phyloP scores from a whole-genome alignment of 2,113 vertebrate species.

The Centrocercus urophasianus region DNA sequence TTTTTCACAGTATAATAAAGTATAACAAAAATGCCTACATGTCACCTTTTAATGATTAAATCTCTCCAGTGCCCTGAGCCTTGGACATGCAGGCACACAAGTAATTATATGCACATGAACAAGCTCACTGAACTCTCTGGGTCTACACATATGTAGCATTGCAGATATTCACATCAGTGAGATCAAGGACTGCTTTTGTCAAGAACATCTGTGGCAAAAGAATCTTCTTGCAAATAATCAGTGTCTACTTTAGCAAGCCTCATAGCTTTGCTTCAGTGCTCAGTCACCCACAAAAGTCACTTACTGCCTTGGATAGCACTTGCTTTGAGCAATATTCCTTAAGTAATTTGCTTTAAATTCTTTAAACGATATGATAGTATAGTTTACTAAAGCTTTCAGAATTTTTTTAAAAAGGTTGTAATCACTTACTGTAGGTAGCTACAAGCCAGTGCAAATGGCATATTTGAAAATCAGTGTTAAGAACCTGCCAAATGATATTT shows the following conservation, averaged over 20 bases:
- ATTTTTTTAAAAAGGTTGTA: background rate
- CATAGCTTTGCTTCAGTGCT: slow-evolving; percentile 42
- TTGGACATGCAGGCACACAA: slow-evolving; percentile 19
- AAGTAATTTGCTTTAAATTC: slow-evolving; percentile 63
- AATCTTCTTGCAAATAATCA: slow-evolving; percentile 35
- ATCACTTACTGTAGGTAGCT: slow-evolving; percentile 41
- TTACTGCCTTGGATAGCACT: slow-evolving; percentile 11
- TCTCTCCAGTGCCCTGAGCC: slow-evolving; percentile 26
- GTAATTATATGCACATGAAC: slow-evolving; percentile 53
- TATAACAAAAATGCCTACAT: slow-evolving; percentile 55
- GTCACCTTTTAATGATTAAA: slow-evolving; percentile 58
- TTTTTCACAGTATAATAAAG: slow-evolving; percentile 56
- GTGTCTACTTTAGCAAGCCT: slow-evolving; percentile 33
- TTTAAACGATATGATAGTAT: slow-evolving; percentile 32
- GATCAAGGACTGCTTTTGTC: slow-evolving; percentile 38
- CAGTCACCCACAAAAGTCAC: slow-evolving; percentile 67
- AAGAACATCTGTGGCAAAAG: slow-evolving; percentile 36
- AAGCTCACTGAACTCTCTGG: background rate
- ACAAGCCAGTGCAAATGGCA: slow-evolving; percentile 42
- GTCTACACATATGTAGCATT: background rate
- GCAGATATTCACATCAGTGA: slow-evolving; percentile 24
- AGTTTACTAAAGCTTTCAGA: slow-evolving; percentile 44
- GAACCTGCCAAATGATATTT: slow-evolving; percentile 57
- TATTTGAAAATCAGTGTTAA: slow-evolving; percentile 64
- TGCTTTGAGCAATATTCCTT: slow-evolving; percentile 46